Conservation (phyloP, 2,888 invertebrate species). For the Volucella inanis region DNA sequence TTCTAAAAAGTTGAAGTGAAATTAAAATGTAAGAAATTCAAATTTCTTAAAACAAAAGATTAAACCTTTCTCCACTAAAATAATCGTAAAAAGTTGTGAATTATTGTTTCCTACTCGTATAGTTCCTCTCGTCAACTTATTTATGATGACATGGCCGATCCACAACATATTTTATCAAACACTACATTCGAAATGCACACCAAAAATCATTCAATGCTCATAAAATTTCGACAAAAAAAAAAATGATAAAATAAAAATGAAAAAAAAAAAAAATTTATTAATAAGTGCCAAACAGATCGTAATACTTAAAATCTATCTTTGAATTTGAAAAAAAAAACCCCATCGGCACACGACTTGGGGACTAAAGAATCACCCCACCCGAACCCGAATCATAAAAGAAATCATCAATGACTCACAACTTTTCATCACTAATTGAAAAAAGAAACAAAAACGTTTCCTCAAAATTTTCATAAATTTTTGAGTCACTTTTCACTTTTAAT, state of each 20-base stretch:
- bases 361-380: constrained; percentile 1
- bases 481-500: constrained; percentile 48
- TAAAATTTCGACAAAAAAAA: constrained; percentile 10
- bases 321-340: constrained; percentile 23
- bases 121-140: no score
- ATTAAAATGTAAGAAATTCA: no score
- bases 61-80: no score
- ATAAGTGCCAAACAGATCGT: constrained; percentile 29
- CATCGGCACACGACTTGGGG: background rate
- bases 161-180: background rate
- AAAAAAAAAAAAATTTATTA: constrained; percentile 28
- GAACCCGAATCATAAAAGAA: constrained; percentile 5
- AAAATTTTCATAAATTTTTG: constrained; percentile 53
- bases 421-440: constrained; percentile 44
- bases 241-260: background rate
- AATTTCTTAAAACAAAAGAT: no score
- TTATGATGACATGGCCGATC: background rate
- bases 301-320: constrained; percentile 15
- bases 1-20: no score
- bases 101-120: no score
- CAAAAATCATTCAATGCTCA: constrained; percentile 22
- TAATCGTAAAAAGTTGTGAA: no score
- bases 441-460: constrained; percentile 3
- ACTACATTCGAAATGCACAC: background rate
- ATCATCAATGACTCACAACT: constrained; percentile 52